Evolutionary conservation across 2,888 invertebrate species (phyloP), one percentile per base, ranked within the genome.

Genomic region (Coenonympha glycerion): DNA sequence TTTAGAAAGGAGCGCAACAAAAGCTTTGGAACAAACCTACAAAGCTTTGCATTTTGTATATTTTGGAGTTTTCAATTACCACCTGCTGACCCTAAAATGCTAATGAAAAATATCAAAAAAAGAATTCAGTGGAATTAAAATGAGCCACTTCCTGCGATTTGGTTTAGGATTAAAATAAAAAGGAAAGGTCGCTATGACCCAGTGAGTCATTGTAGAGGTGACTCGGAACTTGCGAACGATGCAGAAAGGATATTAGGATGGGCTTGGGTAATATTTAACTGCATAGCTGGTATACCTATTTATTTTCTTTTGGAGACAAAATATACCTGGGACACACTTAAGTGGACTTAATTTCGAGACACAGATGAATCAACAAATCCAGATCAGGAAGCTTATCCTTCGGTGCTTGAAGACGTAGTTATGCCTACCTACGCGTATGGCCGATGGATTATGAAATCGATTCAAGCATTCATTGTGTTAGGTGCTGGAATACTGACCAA

Each of bases 111-210:
- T 42, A 47, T 36, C 47, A 39, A 28, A 53, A 52, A 76, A 78
- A 73, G 69, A 74, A 64, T 67, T 65, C 66, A 62, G 68, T 72
- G 65, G 77, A 79, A 82, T 82, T 73, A 72, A 66, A 76, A 81
- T 81, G 75, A 76, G 79, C 68, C 55, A 79, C 82, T 85, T 85
- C 85, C 85, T 83, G 80, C 73, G 82, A 66, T 63, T 76, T 68
- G 65, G 67, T 64, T 69, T 62, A 50, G 53, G 55, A 57, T 67
- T 67, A 76, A 75, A 80, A 79, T 74, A 76, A 82, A 70, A 74
- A 74, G 73, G 72, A 79, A 79, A 81, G 80, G 79, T 80, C 76
- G 64, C 56, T 37, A 36, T 49, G 71, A 69, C 73, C 71, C 58
- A 58, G 52, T 81, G 78, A 81, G 65, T 81, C 82, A 81, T 56